phyloP scores from a whole-genome alignment of 2,888 invertebrate species.

The Perizoma affinitatum region DNA sequence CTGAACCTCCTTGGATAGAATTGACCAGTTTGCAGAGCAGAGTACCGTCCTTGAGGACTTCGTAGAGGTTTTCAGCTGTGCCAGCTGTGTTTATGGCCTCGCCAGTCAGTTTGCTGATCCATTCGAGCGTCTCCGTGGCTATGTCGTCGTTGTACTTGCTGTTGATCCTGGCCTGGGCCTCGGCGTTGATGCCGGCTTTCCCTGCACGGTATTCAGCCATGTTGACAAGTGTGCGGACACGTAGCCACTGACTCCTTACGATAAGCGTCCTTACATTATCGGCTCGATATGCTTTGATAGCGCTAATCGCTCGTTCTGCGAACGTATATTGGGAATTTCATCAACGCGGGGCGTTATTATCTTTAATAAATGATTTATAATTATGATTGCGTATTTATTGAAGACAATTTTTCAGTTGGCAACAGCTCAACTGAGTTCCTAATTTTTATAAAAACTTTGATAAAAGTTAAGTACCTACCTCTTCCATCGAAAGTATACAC shows the following conservation, averaged over 20 bases:
- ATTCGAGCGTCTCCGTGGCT: constrained; percentile 95
- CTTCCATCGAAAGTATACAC: too few species aligned
- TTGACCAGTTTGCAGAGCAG: constrained; percentile 96
- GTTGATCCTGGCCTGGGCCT: constrained; percentile 88
- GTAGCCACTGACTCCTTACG: constrained; percentile 74
- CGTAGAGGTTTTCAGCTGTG: constrained; percentile 95
- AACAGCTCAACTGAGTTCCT: not conserved
- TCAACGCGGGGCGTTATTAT: constrained; percentile 50
- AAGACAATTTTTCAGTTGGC: constrained; percentile 24
- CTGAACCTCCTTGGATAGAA: constrained; percentile 91
- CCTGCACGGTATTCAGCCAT: constrained; percentile 79
- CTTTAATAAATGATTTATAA: constrained; percentile 58
- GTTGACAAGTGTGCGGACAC: constrained; percentile 69
- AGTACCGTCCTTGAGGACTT: constrained; percentile 94
- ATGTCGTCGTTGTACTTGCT: constrained; percentile 98
- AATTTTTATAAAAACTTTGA: too few species aligned
- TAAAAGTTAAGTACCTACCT: too few species aligned
- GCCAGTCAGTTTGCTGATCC: constrained; percentile 94
- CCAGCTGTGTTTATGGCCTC: constrained; percentile 93
- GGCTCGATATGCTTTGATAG: constrained; percentile 65
- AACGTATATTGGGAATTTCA: constrained; percentile 52
- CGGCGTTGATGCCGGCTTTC: constrained; percentile 80
- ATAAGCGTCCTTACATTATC: constrained; percentile 71
- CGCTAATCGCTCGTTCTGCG: constrained; percentile 64
- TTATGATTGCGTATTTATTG: constrained; percentile 41